phyloP scores from a whole-genome alignment of 1,140 invertebrate species.

The Wasmannia auropunctata region DNA sequence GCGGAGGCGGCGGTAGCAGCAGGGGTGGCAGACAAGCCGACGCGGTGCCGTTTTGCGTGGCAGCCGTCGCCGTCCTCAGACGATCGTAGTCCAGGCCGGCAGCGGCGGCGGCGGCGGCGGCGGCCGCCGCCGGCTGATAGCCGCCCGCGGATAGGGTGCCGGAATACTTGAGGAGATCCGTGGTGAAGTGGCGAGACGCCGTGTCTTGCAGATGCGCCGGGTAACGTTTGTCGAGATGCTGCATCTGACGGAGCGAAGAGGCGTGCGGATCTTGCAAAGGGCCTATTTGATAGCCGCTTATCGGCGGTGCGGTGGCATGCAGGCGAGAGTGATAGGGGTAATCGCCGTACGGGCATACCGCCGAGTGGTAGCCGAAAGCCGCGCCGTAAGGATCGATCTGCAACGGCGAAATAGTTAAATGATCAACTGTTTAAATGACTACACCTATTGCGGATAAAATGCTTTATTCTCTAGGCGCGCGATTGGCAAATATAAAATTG shows the following conservation, averaged over 20 bases:
- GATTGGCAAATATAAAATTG: background rate
- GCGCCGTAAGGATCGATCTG: slow-evolving; percentile 75
- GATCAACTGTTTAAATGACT: background rate
- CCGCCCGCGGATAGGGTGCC: background rate
- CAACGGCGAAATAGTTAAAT: slow-evolving; percentile 29
- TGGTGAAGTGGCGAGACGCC: slow-evolving; percentile 10
- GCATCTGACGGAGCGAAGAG: slow-evolving; percentile 33
- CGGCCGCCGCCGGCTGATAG: slow-evolving; percentile 32
- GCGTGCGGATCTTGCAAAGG: slow-evolving; percentile 58
- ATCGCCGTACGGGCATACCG: slow-evolving; percentile 55
- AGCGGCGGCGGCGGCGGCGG: slow-evolving; percentile 4
- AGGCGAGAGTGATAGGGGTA: slow-evolving; percentile 64
- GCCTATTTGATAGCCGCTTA: slow-evolving; percentile 49
- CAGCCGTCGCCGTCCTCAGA: background rate
- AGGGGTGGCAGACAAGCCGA: slow-evolving; percentile 26
- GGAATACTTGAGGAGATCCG: slow-evolving; percentile 52
- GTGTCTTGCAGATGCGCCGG: slow-evolving; percentile 32
- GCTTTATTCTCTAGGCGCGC: background rate
- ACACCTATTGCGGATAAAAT: background rate
- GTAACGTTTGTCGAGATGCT: slow-evolving; percentile 53
- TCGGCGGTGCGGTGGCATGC: slow-evolving; percentile 31
- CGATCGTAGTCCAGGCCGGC: slow-evolving; percentile 47
- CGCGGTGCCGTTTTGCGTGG: slow-evolving; percentile 12
- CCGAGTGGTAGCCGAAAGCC: slow-evolving; percentile 69
- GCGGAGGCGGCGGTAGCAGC: slow-evolving; percentile 16